Evolutionary conservation across 2,888 invertebrate genomes (phyloP).

Genomic region (Celastrina argiolus): DNA sequence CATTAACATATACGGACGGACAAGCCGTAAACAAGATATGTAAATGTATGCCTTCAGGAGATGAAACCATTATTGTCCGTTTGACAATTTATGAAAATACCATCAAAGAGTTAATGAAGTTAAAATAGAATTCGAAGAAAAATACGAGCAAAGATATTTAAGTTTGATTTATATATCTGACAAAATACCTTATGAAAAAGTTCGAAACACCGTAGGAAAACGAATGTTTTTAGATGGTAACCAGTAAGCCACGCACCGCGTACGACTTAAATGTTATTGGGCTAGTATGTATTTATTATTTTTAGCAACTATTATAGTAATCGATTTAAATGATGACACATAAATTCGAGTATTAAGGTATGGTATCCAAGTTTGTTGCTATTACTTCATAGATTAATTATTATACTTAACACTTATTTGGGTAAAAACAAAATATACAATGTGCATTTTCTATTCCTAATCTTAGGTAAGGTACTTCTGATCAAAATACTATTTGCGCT

Average conservation of each 20-base stretch:
- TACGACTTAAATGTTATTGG: neutral
- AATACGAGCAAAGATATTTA: constrained; percentile 2
- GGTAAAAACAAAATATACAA: no score
- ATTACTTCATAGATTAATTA: no score
- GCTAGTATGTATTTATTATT: no score
- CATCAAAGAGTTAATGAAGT: constrained; percentile 20
- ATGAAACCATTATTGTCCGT: constrained; percentile 40
- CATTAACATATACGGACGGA: constrained; percentile 62
- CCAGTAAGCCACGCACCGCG: no score
- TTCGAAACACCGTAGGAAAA: neutral
- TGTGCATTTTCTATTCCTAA: no score
- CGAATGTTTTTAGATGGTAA: no score
- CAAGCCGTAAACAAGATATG: constrained; percentile 65
- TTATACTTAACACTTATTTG: no score
- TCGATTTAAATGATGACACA: no score
- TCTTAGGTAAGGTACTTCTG: no score
- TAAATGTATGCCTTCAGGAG: constrained; percentile 54
- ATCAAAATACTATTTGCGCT: neutral
- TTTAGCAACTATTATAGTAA: no score
- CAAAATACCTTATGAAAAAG: neutral
- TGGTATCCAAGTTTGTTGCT: no score
- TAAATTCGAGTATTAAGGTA: no score
- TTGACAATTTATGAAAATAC: constrained; percentile 38
- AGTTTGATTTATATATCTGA: neutral
- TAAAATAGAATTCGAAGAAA: constrained; percentile 18